Evolutionary conservation across 92 coral and sea anemone genomes (phyloP), one percentile per base, ranked within the genome.

Genomic region (Actinostola sp.): DNA sequence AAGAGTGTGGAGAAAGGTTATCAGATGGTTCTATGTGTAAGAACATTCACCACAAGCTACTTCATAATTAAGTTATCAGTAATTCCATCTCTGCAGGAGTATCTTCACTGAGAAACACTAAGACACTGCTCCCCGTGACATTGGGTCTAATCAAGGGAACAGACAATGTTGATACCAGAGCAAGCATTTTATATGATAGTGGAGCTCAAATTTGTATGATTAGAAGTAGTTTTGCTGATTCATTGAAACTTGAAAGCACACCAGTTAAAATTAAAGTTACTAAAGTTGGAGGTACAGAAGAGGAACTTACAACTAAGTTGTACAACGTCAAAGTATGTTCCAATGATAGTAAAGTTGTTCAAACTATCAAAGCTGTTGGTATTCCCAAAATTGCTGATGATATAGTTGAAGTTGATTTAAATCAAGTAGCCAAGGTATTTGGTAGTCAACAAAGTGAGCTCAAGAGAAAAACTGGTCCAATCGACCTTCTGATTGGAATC

Each of bases 141-240:
- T 4, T 36, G 6, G 42, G 75, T 63, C 19, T 75, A 2, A 23
- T 75, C 57, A 73, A 73, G 0, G 79, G 73, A 23, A 36, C 21
- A 13, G 73, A 39, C 31, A 23, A 55, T 8, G 28, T 35, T 12
- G 3, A 9, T 2, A 20, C 43, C 0, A 57, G 35, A 73, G 79
- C 74, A 5, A 75, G 50, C 26, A 60, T 75, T 12, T 63, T 75
- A 24, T 60, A 23, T 51, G 78, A 70, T 46, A 78, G 84, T 43
- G 87, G 87, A 33, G 87, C 87, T 13, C 87, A 86, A 64, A 46
- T 86, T 3, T 23, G 30, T 21, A 58, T 84, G 73, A 63, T 84
- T 8, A 67, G 81, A 26, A 44, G 61, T 44, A 61, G 2, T 5
- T 63, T 46, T 25, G 80, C 84, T 0, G 84, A 86, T 36, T 59